A percentile compares a stretch with the other conserved stretches of the same genome.
Conservation (phyloP, 1,140 invertebrate genomes). For the Marisa cornuarietis region DNA sequence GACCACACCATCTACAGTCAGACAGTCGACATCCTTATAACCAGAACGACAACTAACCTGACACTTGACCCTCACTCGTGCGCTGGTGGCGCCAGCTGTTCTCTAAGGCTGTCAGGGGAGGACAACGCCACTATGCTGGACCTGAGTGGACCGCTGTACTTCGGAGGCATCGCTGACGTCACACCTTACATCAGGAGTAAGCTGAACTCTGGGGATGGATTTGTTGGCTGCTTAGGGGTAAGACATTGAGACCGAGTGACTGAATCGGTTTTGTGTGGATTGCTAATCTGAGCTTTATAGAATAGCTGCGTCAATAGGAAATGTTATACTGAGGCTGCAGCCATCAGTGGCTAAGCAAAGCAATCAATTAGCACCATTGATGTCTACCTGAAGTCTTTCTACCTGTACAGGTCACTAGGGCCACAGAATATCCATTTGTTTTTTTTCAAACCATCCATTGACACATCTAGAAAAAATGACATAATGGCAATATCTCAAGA, state of each 20-base stretch:
- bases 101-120: background rate
- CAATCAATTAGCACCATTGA: too few species aligned
- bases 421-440: too few species aligned
- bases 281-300: too few species aligned
- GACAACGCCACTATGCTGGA: conserved; percentile 11
- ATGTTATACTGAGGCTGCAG: too few species aligned
- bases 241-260: background rate
- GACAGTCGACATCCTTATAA: conserved; percentile 21
- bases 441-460: too few species aligned
- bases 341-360: too few species aligned
- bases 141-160: conserved; percentile 28
- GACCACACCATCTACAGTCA: conserved; percentile 25
- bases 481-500: too few species aligned
- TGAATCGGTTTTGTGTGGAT: too few species aligned
- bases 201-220: conserved; percentile 26
- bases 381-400: too few species aligned
- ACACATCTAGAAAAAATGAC: too few species aligned
- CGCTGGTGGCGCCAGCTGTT: conserved; percentile 1
- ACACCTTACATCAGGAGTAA: conserved; percentile 44
- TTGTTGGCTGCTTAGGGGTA: conserved; percentile 51
- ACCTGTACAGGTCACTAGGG: too few species aligned
- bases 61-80: conserved; percentile 28
- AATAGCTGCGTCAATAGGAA: too few species aligned
- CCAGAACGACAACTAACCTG: background rate
- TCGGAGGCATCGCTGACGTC: conserved; percentile 36